Percentiles rank a stretch among this genome's conserved stretches.
These are phyloP conservation scores for Heliconius nattereri DNA, from an alignment of 1,140 invertebrate species.

Conservation along the genomic window DNA sequence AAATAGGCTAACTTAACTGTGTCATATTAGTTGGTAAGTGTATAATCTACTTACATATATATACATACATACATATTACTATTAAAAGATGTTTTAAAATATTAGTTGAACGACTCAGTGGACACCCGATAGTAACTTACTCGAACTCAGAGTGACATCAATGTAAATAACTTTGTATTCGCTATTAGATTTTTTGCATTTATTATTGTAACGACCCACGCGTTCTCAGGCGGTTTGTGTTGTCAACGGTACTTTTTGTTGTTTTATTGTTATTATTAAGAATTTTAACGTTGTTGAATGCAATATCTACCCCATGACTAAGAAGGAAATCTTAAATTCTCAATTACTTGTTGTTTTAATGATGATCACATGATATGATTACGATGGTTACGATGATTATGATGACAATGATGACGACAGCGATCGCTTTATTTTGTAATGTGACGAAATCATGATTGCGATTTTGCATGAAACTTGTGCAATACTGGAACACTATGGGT, in stretches of 20 bases:
- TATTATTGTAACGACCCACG: constrained; percentile 73
- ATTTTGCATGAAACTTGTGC: constrained; percentile 76
- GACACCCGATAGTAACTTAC: constrained; percentile 5
- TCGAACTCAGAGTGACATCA: constrained; percentile 45
- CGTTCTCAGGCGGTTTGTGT: constrained; percentile 77
- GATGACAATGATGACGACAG: not conserved
- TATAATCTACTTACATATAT: constrained; percentile 79
- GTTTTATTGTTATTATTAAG: constrained; percentile 81
- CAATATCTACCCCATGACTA: constrained; percentile 61
- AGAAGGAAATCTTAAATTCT: constrained; percentile 6
- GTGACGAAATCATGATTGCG: constrained; percentile 23
- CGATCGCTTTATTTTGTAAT: constrained; percentile 25
- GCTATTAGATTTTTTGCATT: constrained; percentile 74
- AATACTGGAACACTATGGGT: constrained; percentile 73
- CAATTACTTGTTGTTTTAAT: constrained; percentile 8
- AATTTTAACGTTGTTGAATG: constrained; percentile 79
- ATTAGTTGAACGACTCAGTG: constrained; percentile 70
- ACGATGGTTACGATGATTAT: not conserved
- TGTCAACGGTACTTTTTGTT: constrained; percentile 70
- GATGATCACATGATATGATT: not conserved
- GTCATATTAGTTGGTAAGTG: constrained; percentile 78
- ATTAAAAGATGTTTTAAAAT: constrained; percentile 76
- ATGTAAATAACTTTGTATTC: constrained; percentile 77
- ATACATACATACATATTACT: constrained; percentile 56
- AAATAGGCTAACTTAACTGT: constrained; percentile 78